Evolutionary conservation across 2,797 vertebrate genomes (phyloP).

Genomic region (Chaenodraco wilsoni): DNA sequence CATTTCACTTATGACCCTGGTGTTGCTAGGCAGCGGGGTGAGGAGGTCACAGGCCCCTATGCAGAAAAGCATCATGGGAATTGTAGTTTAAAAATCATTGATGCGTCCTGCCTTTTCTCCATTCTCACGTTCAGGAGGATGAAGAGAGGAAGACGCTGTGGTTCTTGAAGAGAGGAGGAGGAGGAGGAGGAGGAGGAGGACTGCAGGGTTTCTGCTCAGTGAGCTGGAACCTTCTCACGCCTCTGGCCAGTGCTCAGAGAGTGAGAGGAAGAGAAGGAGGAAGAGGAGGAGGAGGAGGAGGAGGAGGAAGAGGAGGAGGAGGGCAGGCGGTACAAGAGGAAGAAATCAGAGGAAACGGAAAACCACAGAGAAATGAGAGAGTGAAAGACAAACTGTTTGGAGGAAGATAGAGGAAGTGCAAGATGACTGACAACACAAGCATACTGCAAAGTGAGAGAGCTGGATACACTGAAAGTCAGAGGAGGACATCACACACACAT

Average conservation of each 20-base stretch:
- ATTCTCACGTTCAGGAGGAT: constrained; percentile 40
- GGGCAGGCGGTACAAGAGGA: constrained; percentile 32
- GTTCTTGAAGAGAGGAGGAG: constrained; percentile 50
- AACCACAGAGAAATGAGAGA: constrained; percentile 52
- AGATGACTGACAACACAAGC: constrained; percentile 29
- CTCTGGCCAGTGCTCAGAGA: constrained; percentile 71
- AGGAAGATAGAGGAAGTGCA: constrained; percentile 22
- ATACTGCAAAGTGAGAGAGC: constrained; percentile 6
- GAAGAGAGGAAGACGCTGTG: constrained; percentile 39
- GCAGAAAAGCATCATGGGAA: constrained; percentile 46
- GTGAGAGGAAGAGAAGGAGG: constrained; percentile 34
- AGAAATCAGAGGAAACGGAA: constrained; percentile 49
- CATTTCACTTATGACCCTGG: constrained; percentile 8
- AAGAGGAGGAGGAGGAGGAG: constrained; percentile 1
- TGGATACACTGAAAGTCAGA: constrained; percentile 3
- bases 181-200: constrained; percentile 54
- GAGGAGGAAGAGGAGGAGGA: constrained; percentile 11
- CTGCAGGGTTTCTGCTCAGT: constrained; percentile 73
- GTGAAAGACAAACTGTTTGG: constrained; percentile 37
- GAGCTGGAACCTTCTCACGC: constrained; percentile 77
- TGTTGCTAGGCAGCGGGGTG: constrained; percentile 37
- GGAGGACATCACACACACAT: not conserved
- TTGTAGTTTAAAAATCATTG: constrained; percentile 40
- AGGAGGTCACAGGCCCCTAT: not conserved
- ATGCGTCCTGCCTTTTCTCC: constrained; percentile 21